Evolutionary conservation across 2,888 invertebrate genomes (phyloP).

Genomic region (Amblyjoppa proteus): DNA sequence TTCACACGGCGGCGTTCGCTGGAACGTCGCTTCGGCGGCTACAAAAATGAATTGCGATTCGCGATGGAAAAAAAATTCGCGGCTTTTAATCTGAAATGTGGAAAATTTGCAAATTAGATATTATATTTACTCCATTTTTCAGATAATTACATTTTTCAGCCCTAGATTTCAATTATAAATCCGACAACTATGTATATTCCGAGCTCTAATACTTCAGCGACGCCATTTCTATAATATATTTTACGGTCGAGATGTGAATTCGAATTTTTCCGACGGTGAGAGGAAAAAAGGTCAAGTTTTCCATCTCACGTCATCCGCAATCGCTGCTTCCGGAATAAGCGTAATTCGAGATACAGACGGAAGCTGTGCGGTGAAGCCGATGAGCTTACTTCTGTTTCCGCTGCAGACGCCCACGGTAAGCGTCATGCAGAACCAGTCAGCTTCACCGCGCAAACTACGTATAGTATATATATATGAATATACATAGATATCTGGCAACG

Average conservation of each 20-base stretch:
- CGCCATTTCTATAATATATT: neutral
- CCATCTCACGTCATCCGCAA: slow-evolving; percentile 10
- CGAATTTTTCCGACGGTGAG: slow-evolving; percentile 7
- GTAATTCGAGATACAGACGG: neutral
- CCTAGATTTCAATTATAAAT: neutral
- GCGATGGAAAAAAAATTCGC: neutral
- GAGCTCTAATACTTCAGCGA: neutral
- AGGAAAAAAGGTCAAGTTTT: slow-evolving; percentile 27
- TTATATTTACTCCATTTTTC: neutral
- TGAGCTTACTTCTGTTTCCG: neutral
- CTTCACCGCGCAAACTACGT: neutral
- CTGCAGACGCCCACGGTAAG: neutral
- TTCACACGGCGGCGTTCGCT: neutral
- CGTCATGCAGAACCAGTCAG: neutral
- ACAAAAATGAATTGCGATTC: slow-evolving; percentile 50
- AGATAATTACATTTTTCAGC: neutral
- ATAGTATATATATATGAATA: neutral
- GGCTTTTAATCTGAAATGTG: neutral
- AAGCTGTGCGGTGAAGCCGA: neutral
- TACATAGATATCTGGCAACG: slow-evolving; percentile 7
- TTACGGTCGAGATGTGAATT: slow-evolving; percentile 3
- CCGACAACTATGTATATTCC: no score
- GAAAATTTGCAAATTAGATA: neutral
- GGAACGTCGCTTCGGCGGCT: neutral
- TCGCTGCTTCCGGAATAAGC: slow-evolving; percentile 9